Percentiles rank a stretch among this genome's conserved stretches.
phyloP scores from a whole-genome alignment of 2,797 vertebrate genomes.

The Setipinna tenuifilis region DNA sequence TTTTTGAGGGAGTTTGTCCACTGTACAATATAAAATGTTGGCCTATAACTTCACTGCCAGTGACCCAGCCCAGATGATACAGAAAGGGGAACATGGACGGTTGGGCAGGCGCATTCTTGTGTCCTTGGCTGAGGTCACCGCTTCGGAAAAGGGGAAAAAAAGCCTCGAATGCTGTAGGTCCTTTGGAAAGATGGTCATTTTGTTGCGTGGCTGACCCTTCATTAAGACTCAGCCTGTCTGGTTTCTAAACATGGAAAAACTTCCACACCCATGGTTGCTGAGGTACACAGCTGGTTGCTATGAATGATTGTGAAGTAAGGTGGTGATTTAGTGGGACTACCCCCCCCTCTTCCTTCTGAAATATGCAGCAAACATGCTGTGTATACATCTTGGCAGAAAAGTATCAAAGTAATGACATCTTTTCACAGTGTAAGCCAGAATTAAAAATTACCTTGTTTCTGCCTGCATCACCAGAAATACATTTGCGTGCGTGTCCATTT shows the following conservation, averaged over 20 bases:
- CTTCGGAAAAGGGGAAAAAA: neutral
- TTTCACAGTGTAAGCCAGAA: neutral
- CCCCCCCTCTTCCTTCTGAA: too few relatives aligned
- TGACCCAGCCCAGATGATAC: neutral
- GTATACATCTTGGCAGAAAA: neutral
- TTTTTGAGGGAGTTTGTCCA: neutral
- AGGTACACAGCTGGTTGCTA: neutral
- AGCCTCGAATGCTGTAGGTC: slow-evolving; percentile 16
- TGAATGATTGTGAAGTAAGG: neutral
- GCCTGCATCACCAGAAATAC: too few relatives aligned
- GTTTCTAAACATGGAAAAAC: neutral
- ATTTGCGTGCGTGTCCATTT: too few relatives aligned
- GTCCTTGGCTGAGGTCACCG: neutral
- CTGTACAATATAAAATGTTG: neutral
- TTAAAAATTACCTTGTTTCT: neutral
- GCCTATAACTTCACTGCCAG: neutral
- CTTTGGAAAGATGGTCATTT: neutral
- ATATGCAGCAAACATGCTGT: neutral
- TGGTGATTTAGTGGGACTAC: neutral
- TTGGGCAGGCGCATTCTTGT: neutral
- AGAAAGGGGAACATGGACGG: too few relatives aligned
- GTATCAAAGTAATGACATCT: neutral
- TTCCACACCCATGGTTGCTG: neutral
- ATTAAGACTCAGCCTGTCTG: neutral
- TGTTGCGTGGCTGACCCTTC: neutral